These are phyloP conservation scores for Caranx melampygus DNA, from an alignment of 2,113 vertebrate species.

Conservation along the genomic window DNA sequence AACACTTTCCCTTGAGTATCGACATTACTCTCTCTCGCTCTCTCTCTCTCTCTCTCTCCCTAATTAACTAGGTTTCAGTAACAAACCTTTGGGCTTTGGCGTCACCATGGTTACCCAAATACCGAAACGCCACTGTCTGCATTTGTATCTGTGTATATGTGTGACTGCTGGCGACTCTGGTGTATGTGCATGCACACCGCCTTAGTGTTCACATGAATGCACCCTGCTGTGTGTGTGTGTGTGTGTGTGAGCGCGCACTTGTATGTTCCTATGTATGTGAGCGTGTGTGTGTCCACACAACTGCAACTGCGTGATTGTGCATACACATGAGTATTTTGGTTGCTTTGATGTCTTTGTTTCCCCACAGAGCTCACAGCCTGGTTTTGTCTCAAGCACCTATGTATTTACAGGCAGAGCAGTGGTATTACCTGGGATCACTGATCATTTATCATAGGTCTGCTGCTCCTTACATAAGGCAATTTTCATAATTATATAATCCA, in stretches of 20 bases:
- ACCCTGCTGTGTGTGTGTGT: slow-evolving; percentile 9
- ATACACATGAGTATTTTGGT: slow-evolving; percentile 69
- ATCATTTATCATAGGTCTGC: slow-evolving; percentile 50
- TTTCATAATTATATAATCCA: slow-evolving; percentile 49
- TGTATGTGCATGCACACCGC: slow-evolving; percentile 38
- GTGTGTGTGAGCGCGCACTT: slow-evolving; percentile 31
- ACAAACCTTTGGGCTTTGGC: slow-evolving; percentile 85
- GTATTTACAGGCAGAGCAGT: slow-evolving; percentile 35
- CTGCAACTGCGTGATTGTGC: slow-evolving; percentile 58
- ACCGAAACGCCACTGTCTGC: slow-evolving; percentile 66
- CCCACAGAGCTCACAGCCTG: slow-evolving; percentile 46
- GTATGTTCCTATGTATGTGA: background rate
- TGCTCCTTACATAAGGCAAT: slow-evolving; percentile 47
- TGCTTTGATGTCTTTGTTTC: slow-evolving; percentile 71
- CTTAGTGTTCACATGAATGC: slow-evolving; percentile 6
- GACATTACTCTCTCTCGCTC: slow-evolving; percentile 52
- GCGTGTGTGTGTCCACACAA: slow-evolving; percentile 32
- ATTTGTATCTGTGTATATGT: slow-evolving; percentile 57
- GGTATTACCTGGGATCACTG: slow-evolving; percentile 48
- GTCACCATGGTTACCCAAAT: slow-evolving; percentile 84
- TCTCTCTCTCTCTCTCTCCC: slow-evolving; percentile 38
- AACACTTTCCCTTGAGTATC: slow-evolving; percentile 79
- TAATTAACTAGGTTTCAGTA: slow-evolving; percentile 87
- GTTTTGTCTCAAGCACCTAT: slow-evolving; percentile 59
- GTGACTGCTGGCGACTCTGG: slow-evolving; percentile 32